Percentiles rank a stretch among this genome's conserved stretches.
phyloP scores from a whole-genome alignment of 2,797 vertebrate genomes.

The Enteromius anoplus region DNA sequence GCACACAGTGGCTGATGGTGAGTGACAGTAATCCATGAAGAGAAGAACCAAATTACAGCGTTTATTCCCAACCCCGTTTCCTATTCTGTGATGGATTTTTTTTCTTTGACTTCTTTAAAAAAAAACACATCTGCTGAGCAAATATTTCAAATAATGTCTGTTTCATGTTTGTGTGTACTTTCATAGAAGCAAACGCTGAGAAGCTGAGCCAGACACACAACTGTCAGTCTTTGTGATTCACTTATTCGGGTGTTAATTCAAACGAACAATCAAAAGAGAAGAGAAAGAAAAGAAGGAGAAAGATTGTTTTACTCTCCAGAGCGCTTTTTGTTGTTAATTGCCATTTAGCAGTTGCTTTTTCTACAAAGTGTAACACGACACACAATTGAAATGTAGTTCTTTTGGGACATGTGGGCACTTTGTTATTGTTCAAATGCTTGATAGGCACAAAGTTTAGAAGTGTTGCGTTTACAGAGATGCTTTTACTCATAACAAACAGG shows the following conservation, averaged over 20 bases:
- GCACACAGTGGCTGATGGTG: slow-evolving; percentile 75
- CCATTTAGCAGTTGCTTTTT: slow-evolving; percentile 34
- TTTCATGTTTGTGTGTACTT: slow-evolving; percentile 25
- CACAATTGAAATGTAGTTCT: slow-evolving; percentile 43
- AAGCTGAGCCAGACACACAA: slow-evolving; percentile 38
- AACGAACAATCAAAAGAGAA: slow-evolving; percentile 33
- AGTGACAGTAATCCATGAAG: slow-evolving; percentile 81
- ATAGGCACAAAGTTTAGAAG: slow-evolving; percentile 56
- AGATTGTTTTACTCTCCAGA: slow-evolving; percentile 39
- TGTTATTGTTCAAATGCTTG: slow-evolving; percentile 47
- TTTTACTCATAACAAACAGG: neutral
- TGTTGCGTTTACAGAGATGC: neutral
- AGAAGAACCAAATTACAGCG: slow-evolving; percentile 79
- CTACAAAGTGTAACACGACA: slow-evolving; percentile 18
- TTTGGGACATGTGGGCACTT: slow-evolving; percentile 32
- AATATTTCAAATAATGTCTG: slow-evolving; percentile 59
- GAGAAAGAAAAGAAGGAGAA: slow-evolving; percentile 4
- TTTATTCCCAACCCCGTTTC: slow-evolving; percentile 62
- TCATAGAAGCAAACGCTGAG: slow-evolving; percentile 28
- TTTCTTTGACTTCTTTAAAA: slow-evolving; percentile 40
- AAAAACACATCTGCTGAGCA: slow-evolving; percentile 52
- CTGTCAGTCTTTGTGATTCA: slow-evolving; percentile 47
- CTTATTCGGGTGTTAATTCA: slow-evolving; percentile 42
- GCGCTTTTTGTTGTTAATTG: slow-evolving; percentile 40
- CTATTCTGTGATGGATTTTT: slow-evolving; percentile 49